Evolutionary conservation across 2,888 invertebrate species (phyloP), one percentile per base, ranked within the genome.

Genomic region (Apoda limacodes): DNA sequence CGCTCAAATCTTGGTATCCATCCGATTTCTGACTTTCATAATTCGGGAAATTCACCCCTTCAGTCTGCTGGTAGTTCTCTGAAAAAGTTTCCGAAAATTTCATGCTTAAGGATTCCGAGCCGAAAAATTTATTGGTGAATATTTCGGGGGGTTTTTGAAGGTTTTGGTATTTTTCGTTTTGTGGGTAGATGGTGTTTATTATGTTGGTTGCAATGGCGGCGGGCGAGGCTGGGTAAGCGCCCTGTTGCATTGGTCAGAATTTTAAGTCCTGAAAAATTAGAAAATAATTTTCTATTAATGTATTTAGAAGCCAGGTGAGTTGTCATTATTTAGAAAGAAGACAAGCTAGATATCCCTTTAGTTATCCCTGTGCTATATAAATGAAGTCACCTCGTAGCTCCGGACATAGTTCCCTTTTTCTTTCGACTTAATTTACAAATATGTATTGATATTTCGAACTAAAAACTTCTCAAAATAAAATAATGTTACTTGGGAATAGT

Each of bases 231-330:
- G 71, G 51, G 45, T 74, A 62, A 10, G 63, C 60, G 60, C 64
- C 66, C 60, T 66, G 72, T 4, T 65, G 67, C 45, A 63, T 54
- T 55, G 83, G 84, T 85, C 84, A 85, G 83, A 85, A 85, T 53
- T 85, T 85, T 63, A 85, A 55, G 47, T 85, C 85, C 81, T 82
- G 60, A n/a, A n/a, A n/a, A n/a, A n/a, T n/a, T n/a, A n/a, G n/a
- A n/a, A n/a, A n/a, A n/a, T n/a, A n/a, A n/a, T n/a, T n/a, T n/a
- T n/a, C n/a, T n/a, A n/a, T n/a, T n/a, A n/a, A n/a, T n/a, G n/a
- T n/a, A n/a, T n/a, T n/a, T n/a, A n/a, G n/a, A n/a, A n/a, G n/a
- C n/a, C n/a, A n/a, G n/a, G n/a, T n/a, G n/a, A n/a, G n/a, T n/a
- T n/a, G n/a, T n/a, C n/a, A n/a, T n/a, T n/a, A n/a, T n/a, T n/a